phyloP scores from a whole-genome alignment of 2,888 invertebrate species.

The Meiosimyza decipiens region DNA sequence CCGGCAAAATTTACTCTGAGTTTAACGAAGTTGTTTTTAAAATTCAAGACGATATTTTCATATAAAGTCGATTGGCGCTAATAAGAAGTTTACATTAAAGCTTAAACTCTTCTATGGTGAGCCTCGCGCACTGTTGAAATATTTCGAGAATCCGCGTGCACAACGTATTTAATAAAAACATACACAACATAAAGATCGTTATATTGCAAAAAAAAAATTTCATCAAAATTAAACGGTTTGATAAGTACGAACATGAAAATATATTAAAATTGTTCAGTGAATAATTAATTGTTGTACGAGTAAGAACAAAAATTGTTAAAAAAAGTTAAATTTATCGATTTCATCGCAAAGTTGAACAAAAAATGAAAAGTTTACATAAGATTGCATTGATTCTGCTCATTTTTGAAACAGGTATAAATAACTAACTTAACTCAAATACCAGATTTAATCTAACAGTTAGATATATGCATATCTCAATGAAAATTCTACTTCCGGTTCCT shows the following conservation, averaged over 20 bases:
- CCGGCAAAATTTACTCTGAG: neutral
- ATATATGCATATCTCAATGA: no score
- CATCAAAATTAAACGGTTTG: no score
- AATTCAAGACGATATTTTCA: constrained; percentile 12
- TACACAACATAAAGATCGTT: no score
- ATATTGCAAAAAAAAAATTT: no score
- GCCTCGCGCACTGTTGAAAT: neutral
- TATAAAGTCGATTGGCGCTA: constrained; percentile 17
- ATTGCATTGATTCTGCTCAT: constrained; percentile 20
- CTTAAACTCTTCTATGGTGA: constrained; percentile 15
- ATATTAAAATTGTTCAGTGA: no score
- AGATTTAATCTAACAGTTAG: no score
- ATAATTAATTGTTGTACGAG: no score
- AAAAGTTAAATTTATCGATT: neutral
- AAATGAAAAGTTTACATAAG: constrained; percentile 21
- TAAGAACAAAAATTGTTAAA: neutral
- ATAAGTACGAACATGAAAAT: no score
- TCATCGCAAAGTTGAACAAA: neutral
- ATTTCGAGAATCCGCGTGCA: neutral
- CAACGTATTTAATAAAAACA: neutral
- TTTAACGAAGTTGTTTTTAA: neutral
- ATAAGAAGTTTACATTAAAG: constrained; percentile 29
- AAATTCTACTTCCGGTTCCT: constrained; percentile 26
- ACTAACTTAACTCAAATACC: neutral
- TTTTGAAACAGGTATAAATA: constrained; percentile 31